These are phyloP conservation scores for Ovibos moschatus DNA, from an alignment of 2,113 vertebrate species.

Conservation along the genomic window DNA sequence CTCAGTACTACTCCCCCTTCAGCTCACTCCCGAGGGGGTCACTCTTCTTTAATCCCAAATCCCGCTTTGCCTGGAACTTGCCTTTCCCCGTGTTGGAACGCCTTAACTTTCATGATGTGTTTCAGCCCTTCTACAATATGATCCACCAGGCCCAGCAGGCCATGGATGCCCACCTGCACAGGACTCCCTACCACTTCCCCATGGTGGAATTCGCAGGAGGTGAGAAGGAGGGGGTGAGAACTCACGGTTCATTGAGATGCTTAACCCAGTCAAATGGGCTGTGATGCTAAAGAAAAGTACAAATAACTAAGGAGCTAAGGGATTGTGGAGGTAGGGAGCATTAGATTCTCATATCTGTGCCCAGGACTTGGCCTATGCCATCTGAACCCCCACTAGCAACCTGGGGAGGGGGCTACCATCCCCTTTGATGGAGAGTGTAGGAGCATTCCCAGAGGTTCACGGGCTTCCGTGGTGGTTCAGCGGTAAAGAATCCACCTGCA, in stretches of 20 bases:
- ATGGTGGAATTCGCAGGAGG: constrained; percentile 58
- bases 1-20: constrained; percentile 65
- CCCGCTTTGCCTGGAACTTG: constrained; percentile 60
- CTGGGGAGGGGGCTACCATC: neutral
- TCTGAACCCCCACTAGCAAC: neutral
- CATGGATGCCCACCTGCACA: constrained; percentile 72
- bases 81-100: constrained; percentile 55
- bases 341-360: neutral
- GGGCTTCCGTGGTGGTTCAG: neutral
- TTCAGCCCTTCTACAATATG: constrained; percentile 86
- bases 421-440: neutral
- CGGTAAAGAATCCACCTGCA: neutral
- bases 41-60: neutral
- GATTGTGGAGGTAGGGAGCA: too few relatives aligned
- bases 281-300: too few relatives aligned
- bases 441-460: neutral
- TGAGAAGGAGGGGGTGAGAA: neutral
- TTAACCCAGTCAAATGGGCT: neutral
- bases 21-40: neutral
- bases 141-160: constrained; percentile 81
- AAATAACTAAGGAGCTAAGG: too few relatives aligned
- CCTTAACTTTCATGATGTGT: constrained; percentile 81
- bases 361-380: accelerated
- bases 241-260: neutral
- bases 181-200: constrained; percentile 63